phyloP scores from a whole-genome alignment of 1,140 invertebrate species.

The Macrostomum lignano region DNA sequence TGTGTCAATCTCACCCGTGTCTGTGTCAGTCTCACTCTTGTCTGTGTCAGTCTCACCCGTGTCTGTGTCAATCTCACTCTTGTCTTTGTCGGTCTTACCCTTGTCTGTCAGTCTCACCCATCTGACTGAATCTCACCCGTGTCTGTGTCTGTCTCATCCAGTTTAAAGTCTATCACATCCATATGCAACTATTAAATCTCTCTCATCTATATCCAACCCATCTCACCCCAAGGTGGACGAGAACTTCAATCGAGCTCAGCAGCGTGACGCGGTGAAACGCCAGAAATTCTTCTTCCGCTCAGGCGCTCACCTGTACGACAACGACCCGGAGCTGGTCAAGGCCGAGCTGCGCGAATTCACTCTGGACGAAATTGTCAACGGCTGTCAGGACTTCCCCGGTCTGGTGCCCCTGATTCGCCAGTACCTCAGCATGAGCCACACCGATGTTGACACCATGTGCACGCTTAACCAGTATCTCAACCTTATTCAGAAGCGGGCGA shows the following conservation, averaged over 20 bases:
- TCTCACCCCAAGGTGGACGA: conserved; percentile 51
- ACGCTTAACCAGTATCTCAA: conserved; percentile 82
- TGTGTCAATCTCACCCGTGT: no score
- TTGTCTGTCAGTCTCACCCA: no score
- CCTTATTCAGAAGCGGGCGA: conserved; percentile 60
- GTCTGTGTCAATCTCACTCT: no score
- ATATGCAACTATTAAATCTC: no score
- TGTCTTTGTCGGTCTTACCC: no score
- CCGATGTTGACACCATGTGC: conserved; percentile 49
- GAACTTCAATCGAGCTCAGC: conserved; percentile 80
- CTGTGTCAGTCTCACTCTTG: no score
- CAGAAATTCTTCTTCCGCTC: conserved; percentile 70
- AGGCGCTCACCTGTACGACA: conserved; percentile 11
- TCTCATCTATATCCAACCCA: background rate
- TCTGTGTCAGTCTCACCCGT: no score
- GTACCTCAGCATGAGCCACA: conserved; percentile 60
- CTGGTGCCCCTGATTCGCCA: conserved; percentile 66
- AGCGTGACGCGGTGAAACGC: conserved; percentile 47
- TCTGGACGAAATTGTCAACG: background rate
- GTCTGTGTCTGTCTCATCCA: no score
- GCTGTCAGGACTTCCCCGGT: conserved; percentile 50
- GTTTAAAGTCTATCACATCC: no score
- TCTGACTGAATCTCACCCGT: no score
- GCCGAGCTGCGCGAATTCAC: background rate
- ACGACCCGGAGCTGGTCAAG: conserved; percentile 2